A percentile compares a stretch with the other conserved stretches of the same genome.
Conservation (phyloP, 2,888 invertebrate species). For the Cheilosia impressa region DNA sequence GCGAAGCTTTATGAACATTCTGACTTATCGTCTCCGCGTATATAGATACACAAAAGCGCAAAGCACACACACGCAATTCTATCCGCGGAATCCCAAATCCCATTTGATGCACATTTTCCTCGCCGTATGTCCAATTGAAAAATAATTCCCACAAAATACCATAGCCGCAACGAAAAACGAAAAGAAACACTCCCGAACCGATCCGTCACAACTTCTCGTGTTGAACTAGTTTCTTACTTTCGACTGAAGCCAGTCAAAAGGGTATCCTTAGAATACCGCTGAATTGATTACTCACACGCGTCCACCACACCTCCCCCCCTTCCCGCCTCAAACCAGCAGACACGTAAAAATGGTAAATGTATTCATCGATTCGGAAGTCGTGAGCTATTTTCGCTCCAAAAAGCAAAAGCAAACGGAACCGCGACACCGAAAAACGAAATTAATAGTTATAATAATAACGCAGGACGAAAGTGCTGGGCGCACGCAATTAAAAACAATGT, state of each 20-base stretch:
- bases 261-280: slow-evolving; percentile 40
- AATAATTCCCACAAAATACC: slow-evolving; percentile 19
- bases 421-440: neutral
- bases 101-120: slow-evolving; percentile 49
- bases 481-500: slow-evolving; percentile 51
- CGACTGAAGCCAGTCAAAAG: slow-evolving; percentile 24
- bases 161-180: neutral
- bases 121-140: neutral
- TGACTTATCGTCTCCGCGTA: slow-evolving; percentile 7
- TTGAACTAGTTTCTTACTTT: slow-evolving; percentile 60
- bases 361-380: slow-evolving; percentile 62
- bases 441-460: slow-evolving; percentile 6
- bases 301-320: neutral
- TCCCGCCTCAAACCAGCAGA: slow-evolving; percentile 28
- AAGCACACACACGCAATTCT: slow-evolving; percentile 38
- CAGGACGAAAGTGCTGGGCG: slow-evolving; percentile 35
- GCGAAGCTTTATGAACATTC: slow-evolving; percentile 56
- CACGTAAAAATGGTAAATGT: slow-evolving; percentile 25
- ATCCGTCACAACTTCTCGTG: slow-evolving; percentile 58
- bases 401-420: slow-evolving; percentile 25
- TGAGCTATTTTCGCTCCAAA: slow-evolving; percentile 20
- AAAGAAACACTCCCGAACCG: slow-evolving; percentile 21
- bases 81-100: slow-evolving; percentile 29
- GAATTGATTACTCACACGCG: slow-evolving; percentile 57
- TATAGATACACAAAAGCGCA: neutral